Evolutionary conservation across 2,888 invertebrate genomes (phyloP).

Genomic region (Acronicta psi): DNA sequence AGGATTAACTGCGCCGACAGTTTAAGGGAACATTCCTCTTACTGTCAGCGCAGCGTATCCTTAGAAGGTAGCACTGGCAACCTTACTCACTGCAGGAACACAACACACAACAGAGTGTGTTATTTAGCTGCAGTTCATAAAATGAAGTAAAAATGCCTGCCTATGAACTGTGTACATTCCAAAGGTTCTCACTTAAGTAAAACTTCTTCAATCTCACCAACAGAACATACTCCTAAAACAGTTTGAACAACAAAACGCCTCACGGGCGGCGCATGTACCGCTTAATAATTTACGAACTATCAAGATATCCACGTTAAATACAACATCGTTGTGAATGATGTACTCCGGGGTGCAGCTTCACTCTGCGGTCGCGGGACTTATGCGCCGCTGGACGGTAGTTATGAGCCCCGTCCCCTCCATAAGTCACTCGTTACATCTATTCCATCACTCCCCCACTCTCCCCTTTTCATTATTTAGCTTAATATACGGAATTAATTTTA

Average conservation of each 20-base stretch:
- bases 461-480: slow-evolving; percentile 52
- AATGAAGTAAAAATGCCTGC: too few species aligned
- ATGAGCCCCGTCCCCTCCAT: slow-evolving; percentile 76
- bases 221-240: neutral
- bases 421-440: slow-evolving; percentile 80
- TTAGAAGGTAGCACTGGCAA: too few species aligned
- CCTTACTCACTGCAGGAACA: too few species aligned
- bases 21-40: too few species aligned
- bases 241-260: neutral
- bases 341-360: slow-evolving; percentile 67
- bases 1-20: too few species aligned
- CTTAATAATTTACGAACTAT: slow-evolving; percentile 49
- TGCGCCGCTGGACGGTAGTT: slow-evolving; percentile 81
- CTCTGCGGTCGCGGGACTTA: slow-evolving; percentile 83
- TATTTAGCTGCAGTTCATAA: too few species aligned
- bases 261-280: neutral
- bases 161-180: too few species aligned
- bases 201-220: neutral
- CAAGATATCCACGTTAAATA: slow-evolving; percentile 67
- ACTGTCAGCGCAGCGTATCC: too few species aligned
- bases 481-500: slow-evolving; percentile 51
- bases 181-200: neutral
- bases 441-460: slow-evolving; percentile 70
- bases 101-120: too few species aligned
- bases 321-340: slow-evolving; percentile 73